Base-by-base conservation (phyloP, 2,797 vertebrate species). In the Pitangus sulphuratus region DNA sequence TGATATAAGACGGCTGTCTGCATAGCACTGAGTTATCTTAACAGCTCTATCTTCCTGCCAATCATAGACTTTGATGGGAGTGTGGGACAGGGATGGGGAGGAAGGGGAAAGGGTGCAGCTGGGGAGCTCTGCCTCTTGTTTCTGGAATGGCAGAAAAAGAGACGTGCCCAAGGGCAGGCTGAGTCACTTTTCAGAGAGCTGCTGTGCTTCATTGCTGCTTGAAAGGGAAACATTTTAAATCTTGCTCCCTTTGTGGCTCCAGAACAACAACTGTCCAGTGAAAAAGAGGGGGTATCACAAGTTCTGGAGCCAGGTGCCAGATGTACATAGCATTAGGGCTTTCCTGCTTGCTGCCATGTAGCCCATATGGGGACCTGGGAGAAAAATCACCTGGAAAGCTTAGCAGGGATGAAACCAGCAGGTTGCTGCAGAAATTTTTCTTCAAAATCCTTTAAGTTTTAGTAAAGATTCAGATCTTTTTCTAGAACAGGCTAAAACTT, bases 61-160 rank as follows among this genome's bases (percentile, higher is more conserved):
- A 0, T 10, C 45, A 8, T 4, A 39, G 71, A 35, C 18, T n/a
- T 72, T 15, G 33, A 61, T 31, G 35, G 0, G 2, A 53, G 58
- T 3, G 19, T 39, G 47, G 39, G 44, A 53, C 24, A 45, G 39
- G 48, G n/a, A 64, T 4, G 6, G 12, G n/a, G 6, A 77, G n/a
- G 44, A 54, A 66, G 28, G 15, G 22, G 30, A 70, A 70, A 16
- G 12, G 33, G 66, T 18, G 54, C 40, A 69, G 42, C 28, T 39
- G 66, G 62, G 79, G 93, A 76, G 62, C 54, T 84, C 39, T 87
- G 77, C 62, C 1, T 15, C 22, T 45, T 28, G 26, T 53, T 85
- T 72, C 79, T 61, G 76, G 45, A 71, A 37, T 0, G 5, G 57
- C 39, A 68, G 61, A 50, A 71, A 24, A 44, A 58, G 47, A 77